Conservation (phyloP, 2,113 vertebrate species). For the Marmota monax region DNA sequence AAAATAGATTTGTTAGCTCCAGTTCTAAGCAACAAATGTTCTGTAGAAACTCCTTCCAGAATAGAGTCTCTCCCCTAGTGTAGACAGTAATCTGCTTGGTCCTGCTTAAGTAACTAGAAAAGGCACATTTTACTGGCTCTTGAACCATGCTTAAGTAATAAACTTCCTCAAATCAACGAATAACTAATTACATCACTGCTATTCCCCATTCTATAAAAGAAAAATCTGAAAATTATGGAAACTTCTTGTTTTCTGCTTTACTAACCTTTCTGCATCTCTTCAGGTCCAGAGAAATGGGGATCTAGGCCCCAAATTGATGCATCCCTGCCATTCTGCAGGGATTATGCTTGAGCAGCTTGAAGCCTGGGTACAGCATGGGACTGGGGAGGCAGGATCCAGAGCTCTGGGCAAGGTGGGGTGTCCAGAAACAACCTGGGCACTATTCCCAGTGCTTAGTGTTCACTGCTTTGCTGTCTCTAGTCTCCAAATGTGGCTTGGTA, state of each 20-base stretch:
- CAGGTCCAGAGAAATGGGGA: neutral
- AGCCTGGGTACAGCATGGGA: neutral
- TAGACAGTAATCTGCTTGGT: neutral
- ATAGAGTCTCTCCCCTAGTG: neutral
- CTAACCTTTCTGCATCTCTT: neutral
- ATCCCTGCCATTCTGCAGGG: neutral
- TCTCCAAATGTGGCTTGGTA: neutral
- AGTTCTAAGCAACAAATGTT: neutral
- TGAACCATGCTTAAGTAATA: neutral
- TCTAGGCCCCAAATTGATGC: neutral
- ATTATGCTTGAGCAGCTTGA: neutral
- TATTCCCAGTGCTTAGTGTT: neutral
- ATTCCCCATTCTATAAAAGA: neutral
- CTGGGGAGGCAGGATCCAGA: neutral
- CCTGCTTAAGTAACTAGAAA: neutral
- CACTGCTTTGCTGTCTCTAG: neutral
- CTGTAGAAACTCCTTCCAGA: slow-evolving; percentile 18
- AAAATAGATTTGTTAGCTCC: slow-evolving; percentile 42
- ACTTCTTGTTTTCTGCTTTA: neutral
- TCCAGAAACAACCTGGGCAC: neutral
- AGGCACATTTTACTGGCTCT: too few species aligned
- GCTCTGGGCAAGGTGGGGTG: neutral
- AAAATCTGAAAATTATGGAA: slow-evolving; percentile 35
- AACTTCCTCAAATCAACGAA: slow-evolving; percentile 13
- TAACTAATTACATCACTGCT: neutral